Percentiles rank a stretch among this genome's conserved stretches.
Evolutionary conservation across 2,888 invertebrate species (phyloP).

Genomic region (Drosophila melanosoma): DNA sequence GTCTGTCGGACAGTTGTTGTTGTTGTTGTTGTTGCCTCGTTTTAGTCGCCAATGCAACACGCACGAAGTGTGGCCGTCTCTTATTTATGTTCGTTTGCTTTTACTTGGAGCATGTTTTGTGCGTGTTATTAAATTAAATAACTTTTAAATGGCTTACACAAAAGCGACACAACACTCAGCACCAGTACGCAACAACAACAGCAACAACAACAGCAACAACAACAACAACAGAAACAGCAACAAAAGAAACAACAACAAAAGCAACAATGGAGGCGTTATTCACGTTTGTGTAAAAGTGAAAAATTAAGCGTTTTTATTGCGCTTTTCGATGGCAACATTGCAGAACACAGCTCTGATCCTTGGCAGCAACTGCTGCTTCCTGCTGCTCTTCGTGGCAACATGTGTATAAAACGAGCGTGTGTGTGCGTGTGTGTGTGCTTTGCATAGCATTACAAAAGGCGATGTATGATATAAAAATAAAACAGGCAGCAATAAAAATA

Average conservation of each 20-base stretch:
- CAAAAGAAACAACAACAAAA: slow-evolving; percentile 9
- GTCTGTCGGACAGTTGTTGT: not conserved
- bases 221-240: slow-evolving; percentile 6
- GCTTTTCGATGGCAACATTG: slow-evolving; percentile 68
- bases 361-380: slow-evolving; percentile 24
- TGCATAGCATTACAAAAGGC: slow-evolving; percentile 66
- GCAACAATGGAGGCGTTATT: slow-evolving; percentile 51
- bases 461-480: slow-evolving; percentile 76
- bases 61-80: slow-evolving; percentile 7
- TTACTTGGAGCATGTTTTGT: slow-evolving; percentile 70
- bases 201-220: slow-evolving; percentile 9
- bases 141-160: slow-evolving; percentile 77
- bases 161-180: slow-evolving; percentile 49
- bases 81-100: slow-evolving; percentile 63
- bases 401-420: slow-evolving; percentile 60
- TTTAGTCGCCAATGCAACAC: slow-evolving; percentile 20
- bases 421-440: slow-evolving; percentile 42
- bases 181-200: slow-evolving; percentile 14
- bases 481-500: slow-evolving; percentile 81
- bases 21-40: slow-evolving; percentile 12
- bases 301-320: slow-evolving; percentile 81
- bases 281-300: slow-evolving; percentile 72
- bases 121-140: slow-evolving; percentile 78
- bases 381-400: slow-evolving; percentile 65
- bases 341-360: slow-evolving; percentile 42